Evolutionary conservation across 2,113 vertebrate genomes (phyloP), one percentile per base, ranked within the genome.

Genomic region (Numenius arquata): DNA sequence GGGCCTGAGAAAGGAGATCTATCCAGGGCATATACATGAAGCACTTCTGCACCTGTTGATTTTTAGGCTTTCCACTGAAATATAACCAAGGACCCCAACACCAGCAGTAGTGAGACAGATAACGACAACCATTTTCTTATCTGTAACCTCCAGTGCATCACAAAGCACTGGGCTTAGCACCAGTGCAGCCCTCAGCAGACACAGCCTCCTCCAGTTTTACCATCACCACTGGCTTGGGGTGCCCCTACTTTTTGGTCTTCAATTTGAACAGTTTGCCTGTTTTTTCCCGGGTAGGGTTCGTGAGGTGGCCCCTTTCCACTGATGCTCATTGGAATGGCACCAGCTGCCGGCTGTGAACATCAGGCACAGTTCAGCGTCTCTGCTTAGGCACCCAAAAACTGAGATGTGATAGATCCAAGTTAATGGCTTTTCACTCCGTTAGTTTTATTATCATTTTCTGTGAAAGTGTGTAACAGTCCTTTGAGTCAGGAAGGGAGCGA

Each of bases 21-120:
- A 13, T 52, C 36, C 2, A 2, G 83, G 23, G 15, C 25, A 83
- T 12, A 27, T 12, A 27, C 0, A 0, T 56, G 48, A 88, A 88
- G 13, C 48, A 73, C 7, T 92, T 79, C 53, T 83, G 34, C 32
- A 79, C 11, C 22, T 68, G 22, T 26, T 59, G 25, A 16, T 56
- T 88, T 75, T 88, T n/a, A 72, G 71, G 29, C 10, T 79, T 93
- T 81, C 23, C 29, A n/a, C 15, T 52, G 56, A 74, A 63, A 62
- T 73, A 82, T 41, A 81, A 81, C 19, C 25, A 85, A 67, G 22
- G 6, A 75, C 5, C 12, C 34, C 9, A 16, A 70, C 29, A 16
- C 22, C 7, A 75, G 30, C 21, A 53, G 36, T 36, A 67, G 18
- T 58, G 48, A 88, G 52, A 61, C 25, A 78, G 41, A 45, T 0